These are phyloP conservation scores for Halictus rubicundus DNA, from an alignment of 1,140 invertebrate species.

Conservation along the genomic window DNA sequence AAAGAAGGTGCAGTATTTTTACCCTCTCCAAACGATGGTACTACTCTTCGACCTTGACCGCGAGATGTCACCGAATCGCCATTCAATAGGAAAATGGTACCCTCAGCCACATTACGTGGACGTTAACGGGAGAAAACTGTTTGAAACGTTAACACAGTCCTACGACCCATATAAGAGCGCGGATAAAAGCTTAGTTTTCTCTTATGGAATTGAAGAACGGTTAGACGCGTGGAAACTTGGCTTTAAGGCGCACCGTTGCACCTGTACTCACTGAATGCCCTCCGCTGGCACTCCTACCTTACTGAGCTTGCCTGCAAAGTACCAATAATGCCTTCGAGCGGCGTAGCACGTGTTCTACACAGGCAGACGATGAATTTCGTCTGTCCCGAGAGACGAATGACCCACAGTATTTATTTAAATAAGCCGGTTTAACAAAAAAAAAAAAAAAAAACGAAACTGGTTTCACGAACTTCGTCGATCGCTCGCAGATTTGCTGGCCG, in stretches of 20 bases:
- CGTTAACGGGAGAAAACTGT: too few species aligned
- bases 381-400: neutral
- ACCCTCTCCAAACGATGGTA: too few species aligned
- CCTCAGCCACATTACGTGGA: too few species aligned
- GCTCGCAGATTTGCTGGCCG: too few species aligned
- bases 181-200: too few species aligned
- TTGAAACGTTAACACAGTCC: too few species aligned
- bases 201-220: neutral
- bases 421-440: neutral
- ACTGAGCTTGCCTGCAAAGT: constrained; percentile 55
- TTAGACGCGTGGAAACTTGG: neutral
- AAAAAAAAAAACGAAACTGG: neutral
- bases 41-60: too few species aligned
- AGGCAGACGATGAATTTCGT: neutral
- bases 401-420: neutral
- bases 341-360: neutral
- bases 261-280: constrained; percentile 55
- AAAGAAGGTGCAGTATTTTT: too few species aligned
- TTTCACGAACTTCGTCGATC: neutral
- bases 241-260: constrained; percentile 63
- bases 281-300: constrained; percentile 64
- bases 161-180: too few species aligned
- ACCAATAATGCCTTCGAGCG: constrained; percentile 39
- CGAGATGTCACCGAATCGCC: too few species aligned
- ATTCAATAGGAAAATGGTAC: too few species aligned